Conservation (phyloP, 2,888 invertebrate genomes). For the Rhogogaster chlorosoma region DNA sequence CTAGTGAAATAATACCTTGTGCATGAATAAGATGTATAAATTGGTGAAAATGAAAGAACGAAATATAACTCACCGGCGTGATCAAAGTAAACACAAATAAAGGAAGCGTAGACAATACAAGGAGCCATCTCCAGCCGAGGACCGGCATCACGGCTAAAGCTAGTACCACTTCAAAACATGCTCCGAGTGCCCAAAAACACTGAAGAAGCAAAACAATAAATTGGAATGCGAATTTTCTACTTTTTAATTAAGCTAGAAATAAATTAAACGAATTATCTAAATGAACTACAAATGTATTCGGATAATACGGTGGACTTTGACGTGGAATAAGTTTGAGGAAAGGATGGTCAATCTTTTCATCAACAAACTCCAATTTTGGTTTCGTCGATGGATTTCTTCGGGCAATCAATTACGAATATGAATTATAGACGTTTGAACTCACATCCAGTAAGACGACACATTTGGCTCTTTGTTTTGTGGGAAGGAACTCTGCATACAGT, state of each 20-base stretch:
- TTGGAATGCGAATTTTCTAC: conserved; percentile 21
- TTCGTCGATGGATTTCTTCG: neutral
- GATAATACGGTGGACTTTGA: neutral
- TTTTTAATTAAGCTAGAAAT: neutral
- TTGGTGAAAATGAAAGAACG: conserved; percentile 23
- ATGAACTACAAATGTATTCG: neutral
- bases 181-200: conserved; percentile 98
- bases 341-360: neutral
- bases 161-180: conserved; percentile 94
- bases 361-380: neutral
- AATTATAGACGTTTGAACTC: conserved; percentile 76
- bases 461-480: conserved; percentile 95
- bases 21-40: conserved; percentile 37
- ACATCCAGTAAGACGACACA: conserved; percentile 97
- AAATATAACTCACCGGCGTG: conserved; percentile 84
- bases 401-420: neutral
- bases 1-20: neutral
- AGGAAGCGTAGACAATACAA: conserved; percentile 95
- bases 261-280: conserved; percentile 16
- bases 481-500: conserved; percentile 96
- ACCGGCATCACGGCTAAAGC: conserved; percentile 95
- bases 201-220: conserved; percentile 72
- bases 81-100: conserved; percentile 90
- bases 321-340: neutral
- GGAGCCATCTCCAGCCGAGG: conserved; percentile 94